Percentiles rank a stretch among this genome's conserved stretches.
These are phyloP conservation scores for Escarpia spicata DNA, from an alignment of 2,888 invertebrate genomes.

Conservation along the genomic window DNA sequence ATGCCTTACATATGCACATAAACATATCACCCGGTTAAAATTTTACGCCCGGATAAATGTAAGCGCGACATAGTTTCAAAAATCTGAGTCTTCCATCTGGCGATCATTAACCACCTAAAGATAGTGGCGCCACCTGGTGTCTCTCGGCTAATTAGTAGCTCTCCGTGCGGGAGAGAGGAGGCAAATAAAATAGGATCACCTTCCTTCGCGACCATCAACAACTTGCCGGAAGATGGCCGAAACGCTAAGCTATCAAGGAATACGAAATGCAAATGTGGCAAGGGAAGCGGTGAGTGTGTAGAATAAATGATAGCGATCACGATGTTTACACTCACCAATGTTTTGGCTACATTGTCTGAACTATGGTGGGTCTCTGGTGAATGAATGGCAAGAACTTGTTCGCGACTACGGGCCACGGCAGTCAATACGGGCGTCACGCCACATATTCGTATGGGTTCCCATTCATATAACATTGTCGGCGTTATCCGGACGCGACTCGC, in stretches of 20 bases:
- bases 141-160: neutral
- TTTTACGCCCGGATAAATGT: too few relatives aligned
- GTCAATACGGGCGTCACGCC: too few relatives aligned
- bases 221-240: constrained; percentile 45
- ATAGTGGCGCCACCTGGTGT: neutral
- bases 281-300: constrained; percentile 60
- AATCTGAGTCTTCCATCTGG: too few relatives aligned
- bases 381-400: neutral
- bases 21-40: too few relatives aligned
- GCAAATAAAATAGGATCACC: neutral
- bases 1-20: too few relatives aligned
- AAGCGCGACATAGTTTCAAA: too few relatives aligned
- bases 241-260: constrained; percentile 60
- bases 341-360: neutral
- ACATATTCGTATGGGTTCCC: too few relatives aligned
- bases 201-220: constrained; percentile 16
- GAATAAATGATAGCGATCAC: neutral
- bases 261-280: constrained; percentile 63
- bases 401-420: too few relatives aligned
- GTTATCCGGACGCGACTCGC: too few relatives aligned
- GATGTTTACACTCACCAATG: neutral
- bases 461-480: too few relatives aligned
- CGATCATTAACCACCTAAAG: too few relatives aligned
- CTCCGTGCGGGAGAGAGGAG: neutral
- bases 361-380: neutral